Evolutionary conservation across 92 coral and sea anemone species (phyloP), one percentile per base, ranked within the genome.

Genomic region (Zoanthus solanderi): DNA sequence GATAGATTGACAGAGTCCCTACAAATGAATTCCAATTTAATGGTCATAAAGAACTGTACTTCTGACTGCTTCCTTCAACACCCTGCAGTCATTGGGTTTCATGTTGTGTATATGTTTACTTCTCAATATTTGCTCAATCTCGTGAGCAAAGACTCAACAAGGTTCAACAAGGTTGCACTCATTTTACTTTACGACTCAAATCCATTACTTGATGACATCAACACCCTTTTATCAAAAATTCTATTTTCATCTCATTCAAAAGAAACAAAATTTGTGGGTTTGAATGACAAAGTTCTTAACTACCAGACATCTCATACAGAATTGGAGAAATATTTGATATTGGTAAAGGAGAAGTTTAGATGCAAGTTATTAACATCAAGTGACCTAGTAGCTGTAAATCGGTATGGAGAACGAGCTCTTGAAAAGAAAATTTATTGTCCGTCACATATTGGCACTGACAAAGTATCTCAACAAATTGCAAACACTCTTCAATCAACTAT

Each of bases 311-410:
- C 88, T 73, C 69, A 79, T 18, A 10, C 23, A 52, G 92, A 91
- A 16, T 15, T 95, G 78, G 71, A 88, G 68, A 80, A 28, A 42
- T 79, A 88, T 13, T 90, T 97, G 14, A 61, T 18, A 7, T 29
- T 76, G 69, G 31, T 91, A 34, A 94, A 92, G 79, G 10, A 84
- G 2, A 68, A 50, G 14, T 94, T 94, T 87, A 86, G 85, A 5
- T 91, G 94, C 42, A 75, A 71, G 72, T 89, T 88, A 65, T 69
- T 87, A 52, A 75, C 95, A 44, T 97, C 99, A 37, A 88, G 87
- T 83, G 98, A 95, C 69, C 78, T 94, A 12, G 83, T 97, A 31
- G 98, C 98, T 45, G 71, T 97, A 92, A 95, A 95, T 84, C 84
- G 83, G 17, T 97, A 65, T 87, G 95, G 98, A 17, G 98, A 92